Evolutionary conservation across 2,797 vertebrate genomes (phyloP).

Genomic region (Gymnodraco acuticeps): DNA sequence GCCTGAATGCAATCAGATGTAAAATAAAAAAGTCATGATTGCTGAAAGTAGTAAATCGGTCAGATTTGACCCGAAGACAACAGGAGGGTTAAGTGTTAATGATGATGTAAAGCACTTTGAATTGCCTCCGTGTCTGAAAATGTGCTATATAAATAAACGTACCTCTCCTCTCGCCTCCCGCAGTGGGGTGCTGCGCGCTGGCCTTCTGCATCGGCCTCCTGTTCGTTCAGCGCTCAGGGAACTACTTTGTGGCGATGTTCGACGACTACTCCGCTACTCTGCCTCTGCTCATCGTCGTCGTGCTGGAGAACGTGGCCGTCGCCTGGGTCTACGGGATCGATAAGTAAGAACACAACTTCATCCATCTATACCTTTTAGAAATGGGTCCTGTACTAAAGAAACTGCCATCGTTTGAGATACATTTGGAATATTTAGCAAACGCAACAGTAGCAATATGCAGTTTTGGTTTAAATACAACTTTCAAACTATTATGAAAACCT

Average conservation of each 20-base stretch:
- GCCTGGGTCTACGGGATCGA: constrained; percentile 95
- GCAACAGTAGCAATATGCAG: background rate
- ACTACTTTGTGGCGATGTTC: constrained; percentile 98
- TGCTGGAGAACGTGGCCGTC: constrained; percentile 94
- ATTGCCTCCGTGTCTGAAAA: too few relatives aligned
- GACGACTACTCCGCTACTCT: constrained; percentile 98
- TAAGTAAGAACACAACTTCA: constrained; percentile 85
- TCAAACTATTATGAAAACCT: constrained; percentile 3
- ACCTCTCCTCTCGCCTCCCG: constrained; percentile 22
- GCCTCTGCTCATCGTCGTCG: constrained; percentile 93
- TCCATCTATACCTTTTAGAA: background rate
- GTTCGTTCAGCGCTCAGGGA: constrained; percentile 97
- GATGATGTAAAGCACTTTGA: too few relatives aligned
- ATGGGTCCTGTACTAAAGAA: too few relatives aligned
- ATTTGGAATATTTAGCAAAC: background rate
- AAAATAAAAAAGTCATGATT: too few relatives aligned
- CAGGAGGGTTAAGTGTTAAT: too few relatives aligned
- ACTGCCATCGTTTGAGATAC: background rate
- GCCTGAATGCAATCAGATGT: too few relatives aligned
- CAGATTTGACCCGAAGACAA: too few relatives aligned
- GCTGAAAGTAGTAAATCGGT: too few relatives aligned
- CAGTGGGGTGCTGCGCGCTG: constrained; percentile 92
- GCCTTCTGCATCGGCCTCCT: constrained; percentile 94
- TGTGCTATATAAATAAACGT: too few relatives aligned
- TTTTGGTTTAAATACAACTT: background rate